Evolutionary conservation across 64 coral and sea anemone genomes (phyloP).

Genomic region (Montipora sp.): DNA sequence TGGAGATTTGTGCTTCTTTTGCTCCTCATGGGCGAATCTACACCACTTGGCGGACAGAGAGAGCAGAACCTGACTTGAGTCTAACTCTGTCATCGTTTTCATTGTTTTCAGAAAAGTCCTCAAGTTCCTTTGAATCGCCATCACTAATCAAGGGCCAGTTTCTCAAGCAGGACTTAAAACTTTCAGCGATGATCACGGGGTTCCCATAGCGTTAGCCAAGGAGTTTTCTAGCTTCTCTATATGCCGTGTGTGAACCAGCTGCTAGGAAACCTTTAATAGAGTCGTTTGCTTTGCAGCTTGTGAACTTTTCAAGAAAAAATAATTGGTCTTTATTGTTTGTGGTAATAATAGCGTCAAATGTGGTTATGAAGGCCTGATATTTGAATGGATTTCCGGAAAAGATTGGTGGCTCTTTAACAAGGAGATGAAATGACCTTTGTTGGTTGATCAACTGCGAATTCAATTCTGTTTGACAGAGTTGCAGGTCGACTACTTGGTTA

Average conservation of each 20-base stretch:
- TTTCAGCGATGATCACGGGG: neutral
- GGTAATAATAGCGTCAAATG: neutral
- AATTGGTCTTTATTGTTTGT: neutral
- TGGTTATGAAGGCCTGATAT: neutral
- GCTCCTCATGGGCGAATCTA: neutral
- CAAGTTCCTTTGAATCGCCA: neutral
- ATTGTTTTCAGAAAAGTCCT: neutral
- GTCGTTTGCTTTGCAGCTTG: neutral
- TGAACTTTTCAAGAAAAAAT: neutral
- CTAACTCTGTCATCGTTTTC: neutral
- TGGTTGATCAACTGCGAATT: neutral
- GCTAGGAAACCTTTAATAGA: neutral
- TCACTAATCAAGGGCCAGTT: neutral
- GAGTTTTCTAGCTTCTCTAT: neutral
- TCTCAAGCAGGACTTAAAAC: neutral
- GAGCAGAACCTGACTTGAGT: neutral
- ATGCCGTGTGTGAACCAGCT: neutral
- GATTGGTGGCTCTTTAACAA: neutral
- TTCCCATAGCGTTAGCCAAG: neutral
- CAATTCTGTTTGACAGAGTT: constrained; percentile 8
- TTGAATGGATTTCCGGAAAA: neutral
- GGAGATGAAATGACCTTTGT: neutral
- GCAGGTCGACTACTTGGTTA: neutral
- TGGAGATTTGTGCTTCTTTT: neutral
- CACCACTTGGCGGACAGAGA: neutral